Base-by-base conservation (phyloP, 2,797 vertebrate species). In the Melanogrammus aeglefinus region DNA sequence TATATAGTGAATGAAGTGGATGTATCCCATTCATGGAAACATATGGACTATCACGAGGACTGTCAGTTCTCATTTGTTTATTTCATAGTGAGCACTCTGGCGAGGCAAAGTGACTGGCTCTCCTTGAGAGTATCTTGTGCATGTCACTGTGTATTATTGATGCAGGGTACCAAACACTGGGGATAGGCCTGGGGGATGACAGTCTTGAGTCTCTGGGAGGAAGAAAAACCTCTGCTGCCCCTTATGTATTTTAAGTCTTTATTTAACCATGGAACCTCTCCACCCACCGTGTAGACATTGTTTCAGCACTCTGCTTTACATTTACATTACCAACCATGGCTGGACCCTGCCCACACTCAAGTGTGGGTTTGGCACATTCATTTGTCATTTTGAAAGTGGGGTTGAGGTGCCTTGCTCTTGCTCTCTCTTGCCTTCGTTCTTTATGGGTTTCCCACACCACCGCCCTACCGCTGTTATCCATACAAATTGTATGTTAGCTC, bases 51-150 rank as follows among this genome's bases (percentile, higher is more conserved):
- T 93, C 88, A 87, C 84, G 82, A 80, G 90, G 84, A 88, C 86
- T 93, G 91, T 93, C 92, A 91, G 76, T 89, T 94, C 88, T 89
- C 90, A 84, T 92, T 92, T 92, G 86, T 91, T 91, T 89, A 82
- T 90, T 91, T 89, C 89, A 85, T 47, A 36, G 86, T 81, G 47
- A 80, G 89, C 83, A 86, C 83, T 83, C 83, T 73, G 79, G 83
- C 69, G 76, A 90, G 75, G 29, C 83, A 83, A 88, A 87, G 82
- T 83, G 89, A 92, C 88, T 86, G 84, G 76, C 76, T 92, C 90
- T 91, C 87, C 91, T 92, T 92, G 84, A 89, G 86, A 91, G 88
- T 89, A 87, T 93, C 90, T 94, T 90, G 88, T 91, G 85, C 83
- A 87, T 73, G 88, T 93, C 90, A 86, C 84, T 87, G 86, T 85